Evolutionary conservation across 2,113 vertebrate genomes (phyloP).

Genomic region (Motacilla tschutschensis): DNA sequence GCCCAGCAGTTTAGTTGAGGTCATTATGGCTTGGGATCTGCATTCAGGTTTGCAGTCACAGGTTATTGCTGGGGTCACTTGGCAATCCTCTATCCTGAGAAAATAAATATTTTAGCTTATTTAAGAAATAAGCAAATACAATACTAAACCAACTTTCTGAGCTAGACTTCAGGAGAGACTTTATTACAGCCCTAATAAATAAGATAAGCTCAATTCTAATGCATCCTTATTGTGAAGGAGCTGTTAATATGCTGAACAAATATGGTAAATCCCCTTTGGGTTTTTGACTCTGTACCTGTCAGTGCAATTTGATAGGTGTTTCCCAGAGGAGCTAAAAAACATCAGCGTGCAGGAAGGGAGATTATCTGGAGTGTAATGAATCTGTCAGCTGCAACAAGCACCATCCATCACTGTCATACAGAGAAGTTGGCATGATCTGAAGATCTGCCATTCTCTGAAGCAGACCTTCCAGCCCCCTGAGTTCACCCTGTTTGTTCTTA

Average conservation of each 20-base stretch:
- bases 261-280: conserved; percentile 2
- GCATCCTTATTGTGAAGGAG: conserved; percentile 3
- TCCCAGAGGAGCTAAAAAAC: conserved; percentile 16
- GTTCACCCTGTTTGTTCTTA: neutral
- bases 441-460: neutral
- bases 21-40: neutral
- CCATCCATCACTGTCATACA: conserved; percentile 6
- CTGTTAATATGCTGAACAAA: conserved; percentile 6
- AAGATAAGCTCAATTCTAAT: conserved; percentile 6
- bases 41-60: neutral
- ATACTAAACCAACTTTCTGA: neutral
- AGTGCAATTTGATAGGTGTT: conserved; percentile 45
- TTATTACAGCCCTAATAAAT: neutral
- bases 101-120: neutral
- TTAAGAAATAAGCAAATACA: neutral
- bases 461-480: neutral
- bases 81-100: neutral
- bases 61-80: neutral
- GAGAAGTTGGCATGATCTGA: neutral
- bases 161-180: neutral
- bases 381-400: conserved; percentile 9
- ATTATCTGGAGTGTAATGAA: conserved; percentile 50
- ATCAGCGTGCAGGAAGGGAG: conserved; percentile 11
- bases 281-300: neutral
- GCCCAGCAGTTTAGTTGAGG: neutral